A percentile compares a stretch with the other conserved stretches of the same genome.
Evolutionary conservation across 2,113 vertebrate genomes (phyloP).

Genomic region (Anolis sagrei): DNA sequence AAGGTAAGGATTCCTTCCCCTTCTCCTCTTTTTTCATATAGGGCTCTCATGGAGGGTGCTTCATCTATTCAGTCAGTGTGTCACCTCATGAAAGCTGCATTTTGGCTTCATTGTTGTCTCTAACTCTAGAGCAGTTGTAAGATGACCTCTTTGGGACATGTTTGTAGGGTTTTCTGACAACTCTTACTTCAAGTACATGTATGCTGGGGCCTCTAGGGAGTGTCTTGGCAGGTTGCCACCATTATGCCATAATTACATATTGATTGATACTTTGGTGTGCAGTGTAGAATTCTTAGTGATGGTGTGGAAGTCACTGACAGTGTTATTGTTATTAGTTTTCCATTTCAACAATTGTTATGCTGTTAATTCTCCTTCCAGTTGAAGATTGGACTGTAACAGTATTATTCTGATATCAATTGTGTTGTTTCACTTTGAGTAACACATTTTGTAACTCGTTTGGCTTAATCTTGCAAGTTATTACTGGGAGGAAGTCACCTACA

Average conservation of each 20-base stretch:
- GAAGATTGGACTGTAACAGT: neutral
- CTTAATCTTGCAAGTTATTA: neutral
- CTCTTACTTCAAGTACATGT: too few species aligned
- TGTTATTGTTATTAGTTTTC: neutral
- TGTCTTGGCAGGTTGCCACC: neutral
- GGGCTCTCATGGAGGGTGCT: neutral
- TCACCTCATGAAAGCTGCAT: neutral
- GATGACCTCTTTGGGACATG: too few species aligned
- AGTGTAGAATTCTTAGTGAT: neutral
- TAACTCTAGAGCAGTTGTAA: too few species aligned
- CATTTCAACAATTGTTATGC: neutral
- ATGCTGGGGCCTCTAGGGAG: too few species aligned
- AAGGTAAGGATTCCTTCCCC: neutral
- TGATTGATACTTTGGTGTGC: neutral
- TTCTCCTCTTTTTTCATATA: neutral
- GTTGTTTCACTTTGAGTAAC: neutral
- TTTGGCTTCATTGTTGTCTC: neutral
- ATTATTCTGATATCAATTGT: neutral
- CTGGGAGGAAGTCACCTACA: neutral
- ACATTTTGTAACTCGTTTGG: neutral
- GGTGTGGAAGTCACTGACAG: neutral
- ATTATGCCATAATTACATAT: neutral
- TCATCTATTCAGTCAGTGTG: neutral
- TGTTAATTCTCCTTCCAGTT: neutral
- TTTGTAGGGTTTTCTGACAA: too few species aligned